Percentiles rank a stretch among this genome's conserved stretches.
Evolutionary conservation across 2,888 invertebrate genomes (phyloP).

Genomic region (Lepidocyrtoides sp.): DNA sequence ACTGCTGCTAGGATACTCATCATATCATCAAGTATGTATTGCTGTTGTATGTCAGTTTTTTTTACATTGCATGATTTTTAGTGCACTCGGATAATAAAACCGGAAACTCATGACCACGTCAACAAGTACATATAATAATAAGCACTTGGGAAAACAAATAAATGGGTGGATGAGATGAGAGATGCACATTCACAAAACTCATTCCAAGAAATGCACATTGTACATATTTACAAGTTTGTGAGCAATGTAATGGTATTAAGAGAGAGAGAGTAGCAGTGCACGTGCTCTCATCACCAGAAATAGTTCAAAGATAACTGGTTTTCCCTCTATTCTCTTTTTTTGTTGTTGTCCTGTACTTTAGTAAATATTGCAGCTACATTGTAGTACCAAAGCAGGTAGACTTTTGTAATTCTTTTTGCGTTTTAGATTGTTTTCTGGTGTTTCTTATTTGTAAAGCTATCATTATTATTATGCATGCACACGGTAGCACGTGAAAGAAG

Average conservation of each 20-base stretch:
- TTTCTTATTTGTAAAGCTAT: too few species aligned
- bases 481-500: conserved; percentile 5
- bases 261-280: neutral
- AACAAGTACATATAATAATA: conserved; percentile 3
- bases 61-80: conserved; percentile 14
- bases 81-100: neutral
- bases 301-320: too few species aligned
- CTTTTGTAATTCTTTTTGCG: neutral
- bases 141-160: neutral
- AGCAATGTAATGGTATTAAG: neutral
- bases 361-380: too few species aligned
- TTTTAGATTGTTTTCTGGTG: neutral
- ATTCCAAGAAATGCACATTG: neutral
- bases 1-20: neutral
- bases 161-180: neutral
- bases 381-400: neutral
- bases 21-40: neutral
- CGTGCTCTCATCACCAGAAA: neutral
- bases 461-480: neutral
- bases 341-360: too few species aligned
- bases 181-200: neutral
- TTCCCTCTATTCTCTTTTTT: neutral
- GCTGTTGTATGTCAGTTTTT: neutral
- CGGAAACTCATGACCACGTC: conserved; percentile 42
- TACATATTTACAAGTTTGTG: neutral